Evolutionary conservation across 1,140 invertebrate species (phyloP).

Genomic region (Nebria ingens): DNA sequence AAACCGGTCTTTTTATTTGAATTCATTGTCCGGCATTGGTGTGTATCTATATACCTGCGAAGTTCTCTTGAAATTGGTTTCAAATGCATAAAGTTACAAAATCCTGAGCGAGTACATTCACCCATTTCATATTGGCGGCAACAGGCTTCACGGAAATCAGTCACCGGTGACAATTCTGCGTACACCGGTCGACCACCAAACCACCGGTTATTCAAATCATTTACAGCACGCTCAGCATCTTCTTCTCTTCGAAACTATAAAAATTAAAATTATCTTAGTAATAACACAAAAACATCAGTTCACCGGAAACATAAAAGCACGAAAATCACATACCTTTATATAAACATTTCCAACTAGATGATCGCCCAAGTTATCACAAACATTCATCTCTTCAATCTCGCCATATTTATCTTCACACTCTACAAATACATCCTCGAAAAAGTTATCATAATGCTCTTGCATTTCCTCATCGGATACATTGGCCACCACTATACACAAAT

Average conservation of each 20-base stretch:
- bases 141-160: constrained; percentile 97
- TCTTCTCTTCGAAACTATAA: constrained; percentile 96
- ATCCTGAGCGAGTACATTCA: constrained; percentile 94
- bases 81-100: constrained; percentile 99
- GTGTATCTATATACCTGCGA: constrained; percentile 54
- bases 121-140: constrained; percentile 99
- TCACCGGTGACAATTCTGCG: constrained; percentile 95
- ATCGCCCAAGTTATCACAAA: constrained; percentile 97
- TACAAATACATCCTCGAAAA: constrained; percentile 98
- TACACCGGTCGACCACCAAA: constrained; percentile 97
- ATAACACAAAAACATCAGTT: constrained; percentile 18
- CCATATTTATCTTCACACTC: constrained; percentile 99
- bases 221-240: constrained; percentile 94
- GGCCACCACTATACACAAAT: constrained; percentile 51
- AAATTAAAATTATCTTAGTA: no score
- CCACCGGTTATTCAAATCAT: constrained; percentile 97
- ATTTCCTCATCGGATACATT: constrained; percentile 95
- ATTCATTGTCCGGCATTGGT: no score
- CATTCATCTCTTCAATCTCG: constrained; percentile 99
- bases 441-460: constrained; percentile 98
- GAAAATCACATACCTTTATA: constrained; percentile 62
- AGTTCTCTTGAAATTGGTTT: constrained; percentile 94
- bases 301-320: background rate
- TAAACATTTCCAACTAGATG: constrained; percentile 98
- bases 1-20: constrained; percentile 4